Conservation (phyloP, 2,113 vertebrate genomes). For the Perca flavescens region DNA sequence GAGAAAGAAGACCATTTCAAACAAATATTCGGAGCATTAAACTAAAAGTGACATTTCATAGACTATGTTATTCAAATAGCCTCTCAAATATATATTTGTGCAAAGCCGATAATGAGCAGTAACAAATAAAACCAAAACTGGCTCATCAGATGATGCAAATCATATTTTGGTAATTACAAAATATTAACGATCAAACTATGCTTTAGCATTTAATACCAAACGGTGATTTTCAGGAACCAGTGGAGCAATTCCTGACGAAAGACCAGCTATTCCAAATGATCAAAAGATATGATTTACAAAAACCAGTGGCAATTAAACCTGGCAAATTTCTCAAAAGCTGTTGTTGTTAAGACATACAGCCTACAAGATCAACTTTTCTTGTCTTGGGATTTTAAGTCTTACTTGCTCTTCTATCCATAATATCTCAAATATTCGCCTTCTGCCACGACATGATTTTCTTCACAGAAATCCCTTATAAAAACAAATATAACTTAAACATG, state of each 20-base stretch:
- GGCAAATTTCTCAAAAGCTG: too few species aligned
- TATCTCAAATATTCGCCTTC: too few species aligned
- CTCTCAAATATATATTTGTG: background rate
- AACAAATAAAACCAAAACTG: too few species aligned
- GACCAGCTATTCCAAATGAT: background rate
- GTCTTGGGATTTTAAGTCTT: too few species aligned
- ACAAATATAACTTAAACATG: background rate
- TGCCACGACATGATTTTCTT: too few species aligned
- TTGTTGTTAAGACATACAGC: too few species aligned
- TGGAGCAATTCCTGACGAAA: background rate
- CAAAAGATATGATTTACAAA: too few species aligned
- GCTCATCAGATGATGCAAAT: background rate
- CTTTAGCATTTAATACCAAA: background rate
- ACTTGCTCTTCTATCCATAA: too few species aligned
- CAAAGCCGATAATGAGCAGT: background rate
- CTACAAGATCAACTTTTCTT: too few species aligned
- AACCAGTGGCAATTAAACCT: too few species aligned
- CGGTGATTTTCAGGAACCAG: background rate
- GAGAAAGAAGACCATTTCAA: conserved; percentile 12
- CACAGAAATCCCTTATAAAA: background rate
- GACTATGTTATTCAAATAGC: background rate
- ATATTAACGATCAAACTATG: background rate
- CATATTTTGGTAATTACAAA: background rate
- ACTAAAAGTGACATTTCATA: background rate
- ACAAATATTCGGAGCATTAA: background rate